Conservation (phyloP, 2,797 vertebrate species). For the Tiaroga cobitis region DNA sequence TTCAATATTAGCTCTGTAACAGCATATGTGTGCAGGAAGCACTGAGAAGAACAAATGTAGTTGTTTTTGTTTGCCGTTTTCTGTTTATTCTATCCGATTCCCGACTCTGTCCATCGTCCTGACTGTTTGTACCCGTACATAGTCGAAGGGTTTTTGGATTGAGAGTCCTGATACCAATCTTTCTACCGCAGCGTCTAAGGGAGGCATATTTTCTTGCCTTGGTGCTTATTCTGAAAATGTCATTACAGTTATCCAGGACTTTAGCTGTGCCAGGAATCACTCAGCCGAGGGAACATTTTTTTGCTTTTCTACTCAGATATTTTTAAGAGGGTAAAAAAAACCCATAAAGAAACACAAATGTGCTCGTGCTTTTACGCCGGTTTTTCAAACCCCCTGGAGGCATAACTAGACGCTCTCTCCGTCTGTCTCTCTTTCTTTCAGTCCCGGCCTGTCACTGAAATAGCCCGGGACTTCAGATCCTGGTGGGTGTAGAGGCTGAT, state of each 20-base stretch:
- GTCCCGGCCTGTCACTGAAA: conserved; percentile 40
- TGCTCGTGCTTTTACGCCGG: conserved; percentile 46
- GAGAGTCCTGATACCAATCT: conserved; percentile 68
- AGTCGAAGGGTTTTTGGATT: conserved; percentile 47
- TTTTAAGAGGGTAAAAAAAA: conserved; percentile 68
- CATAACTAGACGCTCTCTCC: conserved; percentile 31
- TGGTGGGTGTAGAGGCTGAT: conserved; percentile 65
- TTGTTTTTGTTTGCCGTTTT: conserved; percentile 61
- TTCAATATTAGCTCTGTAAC: conserved; percentile 71
- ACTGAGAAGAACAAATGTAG: conserved; percentile 65
- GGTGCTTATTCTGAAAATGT: conserved; percentile 82
- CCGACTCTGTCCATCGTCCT: conserved; percentile 26
- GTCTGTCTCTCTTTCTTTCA: conserved; percentile 37
- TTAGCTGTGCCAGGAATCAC: conserved; percentile 76
- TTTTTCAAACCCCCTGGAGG: conserved; percentile 40
- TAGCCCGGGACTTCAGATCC: conserved; percentile 49
- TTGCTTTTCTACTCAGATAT: conserved; percentile 78
- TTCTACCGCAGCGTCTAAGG: conserved; percentile 76
- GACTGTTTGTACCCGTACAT: conserved; percentile 26
- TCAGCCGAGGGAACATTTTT: conserved; percentile 64
- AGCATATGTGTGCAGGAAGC: conserved; percentile 60
- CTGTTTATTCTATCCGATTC: conserved; percentile 64
- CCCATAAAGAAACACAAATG: conserved; percentile 55
- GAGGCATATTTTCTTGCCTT: conserved; percentile 66
- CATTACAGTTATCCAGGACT: conserved; percentile 75